Evolutionary conservation across 2,113 vertebrate species (phyloP), one percentile per base, ranked within the genome.

Genomic region (Nerophis lumbriciformis): DNA sequence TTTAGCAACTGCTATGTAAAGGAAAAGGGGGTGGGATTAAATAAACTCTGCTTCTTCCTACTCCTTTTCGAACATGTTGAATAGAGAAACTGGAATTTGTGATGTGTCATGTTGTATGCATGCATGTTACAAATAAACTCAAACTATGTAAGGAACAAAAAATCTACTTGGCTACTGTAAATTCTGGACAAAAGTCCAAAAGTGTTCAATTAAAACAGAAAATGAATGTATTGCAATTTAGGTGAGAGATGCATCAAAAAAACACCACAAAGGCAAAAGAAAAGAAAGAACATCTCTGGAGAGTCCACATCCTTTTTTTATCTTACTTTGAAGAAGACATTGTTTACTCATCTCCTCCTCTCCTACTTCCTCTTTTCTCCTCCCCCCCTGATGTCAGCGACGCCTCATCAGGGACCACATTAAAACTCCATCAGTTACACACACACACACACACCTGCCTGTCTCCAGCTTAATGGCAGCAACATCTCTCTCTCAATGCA

Each of bases 351-450:
- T 62, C 59, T 68, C 60, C 0, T 71, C 62, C 45, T 69, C 66
- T 69, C 28, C 58, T 69, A 67, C 68, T 64, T 73, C 69, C 63
- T 75, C 56, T 63, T 63, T 4, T 66, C 73, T 65, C 61, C 78
- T 66, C 56, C 42, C 42, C 67, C 58, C 44, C 63, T 63, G 65
- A 73, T 85, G 79, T 81, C 79, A 82, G 71, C 68, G 77, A 73
- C 82, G 85, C 79, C 72, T 76, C 87, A 82, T 85, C 77, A 58
- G 79, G 85, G 78, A 87, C 72, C 78, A 76, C 78, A 87, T 85
- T 85, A 85, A 87, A 88, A 82, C 79, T 85, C 82, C 77, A 85
- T 87, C 76, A 83, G 80, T 85, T 84, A 83, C 75, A 80, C 65
- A 73, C 76, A 69, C 66, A 71, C 63, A 60, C 52, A 53, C 59